Evolutionary conservation across 2,113 vertebrate species (phyloP).

Genomic region (Verasper variegatus): DNA sequence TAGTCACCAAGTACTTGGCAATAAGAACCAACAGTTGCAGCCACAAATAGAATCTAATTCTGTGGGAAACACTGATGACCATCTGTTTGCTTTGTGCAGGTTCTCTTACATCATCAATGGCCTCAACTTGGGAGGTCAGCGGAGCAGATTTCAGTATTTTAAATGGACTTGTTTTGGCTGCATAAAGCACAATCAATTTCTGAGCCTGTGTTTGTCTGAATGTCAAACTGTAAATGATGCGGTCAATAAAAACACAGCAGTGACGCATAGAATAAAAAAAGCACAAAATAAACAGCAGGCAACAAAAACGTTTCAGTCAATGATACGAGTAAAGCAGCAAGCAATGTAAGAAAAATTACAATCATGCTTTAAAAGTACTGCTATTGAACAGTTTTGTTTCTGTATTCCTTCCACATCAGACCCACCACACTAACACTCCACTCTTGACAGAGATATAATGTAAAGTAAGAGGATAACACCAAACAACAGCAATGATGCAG

Average conservation of each 20-base stretch:
- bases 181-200: not conserved
- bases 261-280: not conserved
- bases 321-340: not conserved
- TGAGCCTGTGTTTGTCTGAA: not conserved
- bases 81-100: slow-evolving; percentile 11
- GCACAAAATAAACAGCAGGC: not conserved
- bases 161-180: not conserved
- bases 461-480: not conserved
- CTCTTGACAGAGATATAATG: no score
- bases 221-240: not conserved
- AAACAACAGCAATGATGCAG: not conserved
- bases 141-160: no score
- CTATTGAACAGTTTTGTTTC: not conserved
- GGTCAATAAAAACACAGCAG: not conserved
- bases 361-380: not conserved
- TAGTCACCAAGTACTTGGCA: not conserved
- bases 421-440: no score
- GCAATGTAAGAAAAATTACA: not conserved
- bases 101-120: not conserved
- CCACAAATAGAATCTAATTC: not conserved
- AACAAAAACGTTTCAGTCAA: not conserved
- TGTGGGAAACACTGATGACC: not conserved
- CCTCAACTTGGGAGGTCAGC: not conserved
- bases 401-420: not conserved
- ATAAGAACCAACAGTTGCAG: not conserved